phyloP scores from a whole-genome alignment of 2,888 invertebrate species.

The Sarcophaga subvicina region DNA sequence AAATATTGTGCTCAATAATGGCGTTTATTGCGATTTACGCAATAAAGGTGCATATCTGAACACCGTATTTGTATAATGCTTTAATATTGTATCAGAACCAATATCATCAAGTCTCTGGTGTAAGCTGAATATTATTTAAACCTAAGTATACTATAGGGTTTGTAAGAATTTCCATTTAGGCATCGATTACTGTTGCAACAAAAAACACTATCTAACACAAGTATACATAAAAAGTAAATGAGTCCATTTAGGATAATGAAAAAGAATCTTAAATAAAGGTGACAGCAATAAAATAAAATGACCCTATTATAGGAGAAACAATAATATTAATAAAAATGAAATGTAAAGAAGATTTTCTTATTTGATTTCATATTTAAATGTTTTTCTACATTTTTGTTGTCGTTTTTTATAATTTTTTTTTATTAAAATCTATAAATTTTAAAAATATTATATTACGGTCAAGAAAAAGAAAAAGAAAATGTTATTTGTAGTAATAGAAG shows the following conservation, averaged over 20 bases:
- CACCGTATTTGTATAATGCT: too few species aligned
- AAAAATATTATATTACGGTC: too few species aligned
- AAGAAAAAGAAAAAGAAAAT: too few species aligned
- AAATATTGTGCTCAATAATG: too few species aligned
- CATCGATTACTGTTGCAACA: not conserved
- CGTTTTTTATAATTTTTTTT: not conserved
- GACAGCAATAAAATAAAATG: slow-evolving; percentile 51
- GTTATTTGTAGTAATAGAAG: too few species aligned
- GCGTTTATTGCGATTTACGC: too few species aligned
- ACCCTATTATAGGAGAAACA: slow-evolving; percentile 21
- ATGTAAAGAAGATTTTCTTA: not conserved
- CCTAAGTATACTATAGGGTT: not conserved
- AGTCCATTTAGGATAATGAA: slow-evolving; percentile 45
- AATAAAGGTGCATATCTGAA: too few species aligned
- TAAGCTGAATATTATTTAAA: not conserved
- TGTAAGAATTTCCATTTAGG: not conserved
- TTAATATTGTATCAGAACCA: too few species aligned
- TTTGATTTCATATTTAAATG: slow-evolving; percentile 8
- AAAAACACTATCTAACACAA: not conserved
- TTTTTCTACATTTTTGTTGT: not conserved
- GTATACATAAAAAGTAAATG: slow-evolving; percentile 48
- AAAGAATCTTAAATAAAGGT: slow-evolving; percentile 38
- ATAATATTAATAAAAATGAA: too few species aligned
- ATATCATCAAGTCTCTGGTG: not conserved
- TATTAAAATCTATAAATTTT: not conserved